Percentiles rank a stretch among this genome's conserved stretches.
phyloP scores from a whole-genome alignment of 2,797 vertebrate species.

The Onychomys leucogaster region DNA sequence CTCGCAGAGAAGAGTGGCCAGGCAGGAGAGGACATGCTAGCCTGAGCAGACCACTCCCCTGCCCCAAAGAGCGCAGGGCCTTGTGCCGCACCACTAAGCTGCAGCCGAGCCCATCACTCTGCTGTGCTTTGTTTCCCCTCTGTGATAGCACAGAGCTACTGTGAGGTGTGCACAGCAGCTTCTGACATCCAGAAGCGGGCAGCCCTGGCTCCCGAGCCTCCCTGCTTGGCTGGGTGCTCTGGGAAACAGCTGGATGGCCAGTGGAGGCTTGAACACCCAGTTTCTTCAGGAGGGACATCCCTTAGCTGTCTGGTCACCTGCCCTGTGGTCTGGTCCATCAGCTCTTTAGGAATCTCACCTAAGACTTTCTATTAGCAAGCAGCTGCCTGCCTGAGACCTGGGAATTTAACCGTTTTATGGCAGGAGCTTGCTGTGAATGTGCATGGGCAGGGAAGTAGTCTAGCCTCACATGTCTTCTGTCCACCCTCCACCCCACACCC shows the following conservation, averaged over 20 bases:
- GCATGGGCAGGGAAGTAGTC: neutral
- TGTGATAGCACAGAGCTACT: neutral
- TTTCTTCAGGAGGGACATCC: neutral
- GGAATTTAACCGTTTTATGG: neutral
- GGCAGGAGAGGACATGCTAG: neutral
- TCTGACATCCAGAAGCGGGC: neutral
- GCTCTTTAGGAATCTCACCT: neutral
- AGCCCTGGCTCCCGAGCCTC: neutral
- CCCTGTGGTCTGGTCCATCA: neutral
- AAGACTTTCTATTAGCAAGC: neutral
- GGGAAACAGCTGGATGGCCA: neutral
- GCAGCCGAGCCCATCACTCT: rapidly evolving
- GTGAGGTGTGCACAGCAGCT: neutral
- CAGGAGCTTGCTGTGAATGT: neutral
- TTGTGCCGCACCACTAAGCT: neutral
- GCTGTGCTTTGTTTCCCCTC: neutral
- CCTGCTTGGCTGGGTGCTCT: neutral
- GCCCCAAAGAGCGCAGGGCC: neutral
- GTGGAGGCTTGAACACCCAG: neutral
- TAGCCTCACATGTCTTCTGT: neutral
- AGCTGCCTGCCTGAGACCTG: neutral
- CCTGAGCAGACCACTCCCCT: neutral
- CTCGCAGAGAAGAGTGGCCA: too few species aligned
- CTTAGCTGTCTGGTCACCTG: neutral
- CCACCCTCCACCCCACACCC: rapidly evolving